These are phyloP conservation scores for Crocallis elinguaria DNA, from an alignment of 2,888 invertebrate species.

Conservation along the genomic window DNA sequence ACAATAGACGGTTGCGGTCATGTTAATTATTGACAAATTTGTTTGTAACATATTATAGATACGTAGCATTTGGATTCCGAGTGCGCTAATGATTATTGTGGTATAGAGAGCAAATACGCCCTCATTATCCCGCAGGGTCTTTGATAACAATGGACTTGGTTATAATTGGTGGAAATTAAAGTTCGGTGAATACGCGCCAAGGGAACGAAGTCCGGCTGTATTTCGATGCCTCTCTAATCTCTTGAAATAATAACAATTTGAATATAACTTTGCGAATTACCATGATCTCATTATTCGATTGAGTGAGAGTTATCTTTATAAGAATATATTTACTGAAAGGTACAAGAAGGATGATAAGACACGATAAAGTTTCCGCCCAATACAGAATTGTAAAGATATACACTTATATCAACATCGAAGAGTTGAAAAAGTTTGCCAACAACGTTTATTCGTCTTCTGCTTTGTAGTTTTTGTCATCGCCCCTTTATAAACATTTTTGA, in stretches of 20 bases:
- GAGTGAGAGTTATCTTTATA: background rate
- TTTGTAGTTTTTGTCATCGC: slow-evolving; percentile 52
- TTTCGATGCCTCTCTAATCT: slow-evolving; percentile 16
- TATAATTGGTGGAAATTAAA: slow-evolving; percentile 34
- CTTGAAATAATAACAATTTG: slow-evolving; percentile 12
- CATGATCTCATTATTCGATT: background rate
- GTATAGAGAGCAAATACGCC: slow-evolving; percentile 40
- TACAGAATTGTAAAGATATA: slow-evolving; percentile 12
- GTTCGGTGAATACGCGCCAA: slow-evolving; percentile 22
- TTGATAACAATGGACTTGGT: slow-evolving; percentile 36
- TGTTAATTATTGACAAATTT: slow-evolving; percentile 52
- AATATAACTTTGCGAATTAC: slow-evolving; percentile 13
- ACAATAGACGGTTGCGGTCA: slow-evolving; percentile 46
- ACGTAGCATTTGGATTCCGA: slow-evolving; percentile 35
- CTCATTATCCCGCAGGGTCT: slow-evolving; percentile 38
- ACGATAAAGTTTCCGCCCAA: background rate
- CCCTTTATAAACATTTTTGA: slow-evolving; percentile 59
- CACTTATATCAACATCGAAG: slow-evolving; percentile 3
- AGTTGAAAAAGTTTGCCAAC: slow-evolving; percentile 29
- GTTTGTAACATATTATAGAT: slow-evolving; percentile 32
- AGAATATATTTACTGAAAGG: background rate
- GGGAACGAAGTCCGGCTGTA: slow-evolving; percentile 11
- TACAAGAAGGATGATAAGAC: slow-evolving; percentile 2
- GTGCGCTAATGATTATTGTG: slow-evolving; percentile 46
- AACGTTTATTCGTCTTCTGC: slow-evolving; percentile 46